These are phyloP conservation scores for Microcebus lehilahytsara DNA, from an alignment of 2,113 vertebrate species.

Conservation along the genomic window DNA sequence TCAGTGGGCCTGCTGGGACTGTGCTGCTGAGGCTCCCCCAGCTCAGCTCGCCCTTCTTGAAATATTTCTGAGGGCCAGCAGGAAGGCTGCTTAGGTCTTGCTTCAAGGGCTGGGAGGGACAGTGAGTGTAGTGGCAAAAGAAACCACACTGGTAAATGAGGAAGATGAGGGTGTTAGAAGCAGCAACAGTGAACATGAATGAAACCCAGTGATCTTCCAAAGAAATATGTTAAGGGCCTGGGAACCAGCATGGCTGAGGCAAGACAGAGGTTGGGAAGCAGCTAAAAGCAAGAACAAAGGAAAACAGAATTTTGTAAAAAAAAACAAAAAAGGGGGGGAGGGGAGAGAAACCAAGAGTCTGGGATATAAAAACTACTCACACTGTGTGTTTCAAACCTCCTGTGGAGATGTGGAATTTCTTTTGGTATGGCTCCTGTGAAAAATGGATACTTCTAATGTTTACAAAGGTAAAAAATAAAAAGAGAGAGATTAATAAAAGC, in stretches of 20 bases:
- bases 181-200: neutral
- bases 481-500: too few relatives aligned
- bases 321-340: neutral
- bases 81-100: neutral
- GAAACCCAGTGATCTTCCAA: neutral
- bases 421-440: neutral
- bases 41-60: neutral
- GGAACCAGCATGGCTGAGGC: rapidly evolving
- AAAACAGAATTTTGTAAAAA: constrained; percentile 48
- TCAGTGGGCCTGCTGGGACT: rapidly evolving
- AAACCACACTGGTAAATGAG: neutral
- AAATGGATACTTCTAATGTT: neutral
- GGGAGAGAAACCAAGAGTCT: neutral
- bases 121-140: neutral
- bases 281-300: neutral
- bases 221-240: neutral
- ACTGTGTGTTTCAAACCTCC: neutral
- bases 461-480: neutral
- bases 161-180: neutral
- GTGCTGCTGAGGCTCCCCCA: neutral
- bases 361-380: neutral
- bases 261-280: neutral
- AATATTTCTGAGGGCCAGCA: neutral
- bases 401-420: neutral
- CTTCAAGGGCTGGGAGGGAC: neutral